phyloP scores from a whole-genome alignment of 2,797 vertebrate genomes.

The Smutsia gigantea region DNA sequence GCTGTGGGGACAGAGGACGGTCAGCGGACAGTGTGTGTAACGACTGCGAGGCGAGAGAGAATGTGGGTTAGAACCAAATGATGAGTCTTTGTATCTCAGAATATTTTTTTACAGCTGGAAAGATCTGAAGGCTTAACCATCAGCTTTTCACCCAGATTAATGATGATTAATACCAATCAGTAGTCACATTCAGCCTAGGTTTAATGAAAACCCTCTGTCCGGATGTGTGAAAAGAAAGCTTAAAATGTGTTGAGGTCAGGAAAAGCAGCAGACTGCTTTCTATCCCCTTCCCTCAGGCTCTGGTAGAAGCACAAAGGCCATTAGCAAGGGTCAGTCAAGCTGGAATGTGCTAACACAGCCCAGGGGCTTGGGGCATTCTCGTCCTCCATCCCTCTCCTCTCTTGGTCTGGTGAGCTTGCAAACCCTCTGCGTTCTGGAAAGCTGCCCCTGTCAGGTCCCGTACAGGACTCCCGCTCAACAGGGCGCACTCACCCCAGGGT shows the following conservation, averaged over 20 bases:
- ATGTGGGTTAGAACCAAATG: background rate
- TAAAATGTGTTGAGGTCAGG: conserved; percentile 32
- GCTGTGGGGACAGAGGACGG: background rate
- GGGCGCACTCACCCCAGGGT: background rate
- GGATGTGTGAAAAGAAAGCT: conserved; percentile 24
- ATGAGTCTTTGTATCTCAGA: background rate
- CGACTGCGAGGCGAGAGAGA: background rate
- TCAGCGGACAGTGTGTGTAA: background rate
- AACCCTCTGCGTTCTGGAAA: conserved; percentile 20
- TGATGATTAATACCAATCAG: background rate
- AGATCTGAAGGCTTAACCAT: background rate
- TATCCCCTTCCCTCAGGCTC: background rate
- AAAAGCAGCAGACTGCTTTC: background rate
- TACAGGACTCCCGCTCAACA: background rate
- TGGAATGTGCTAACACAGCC: conserved; percentile 68
- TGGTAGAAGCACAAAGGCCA: conserved; percentile 48
- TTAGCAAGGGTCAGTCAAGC: background rate
- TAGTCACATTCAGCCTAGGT: background rate
- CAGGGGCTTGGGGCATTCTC: background rate
- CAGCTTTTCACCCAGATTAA: background rate
- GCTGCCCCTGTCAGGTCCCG: conserved; percentile 51
- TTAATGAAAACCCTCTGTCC: background rate
- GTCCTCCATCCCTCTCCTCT: background rate
- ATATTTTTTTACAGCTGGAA: background rate
- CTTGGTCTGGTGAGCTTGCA: conserved; percentile 54